Evolutionary conservation across 2,888 invertebrate species (phyloP).

Genomic region (Phasia obesa): DNA sequence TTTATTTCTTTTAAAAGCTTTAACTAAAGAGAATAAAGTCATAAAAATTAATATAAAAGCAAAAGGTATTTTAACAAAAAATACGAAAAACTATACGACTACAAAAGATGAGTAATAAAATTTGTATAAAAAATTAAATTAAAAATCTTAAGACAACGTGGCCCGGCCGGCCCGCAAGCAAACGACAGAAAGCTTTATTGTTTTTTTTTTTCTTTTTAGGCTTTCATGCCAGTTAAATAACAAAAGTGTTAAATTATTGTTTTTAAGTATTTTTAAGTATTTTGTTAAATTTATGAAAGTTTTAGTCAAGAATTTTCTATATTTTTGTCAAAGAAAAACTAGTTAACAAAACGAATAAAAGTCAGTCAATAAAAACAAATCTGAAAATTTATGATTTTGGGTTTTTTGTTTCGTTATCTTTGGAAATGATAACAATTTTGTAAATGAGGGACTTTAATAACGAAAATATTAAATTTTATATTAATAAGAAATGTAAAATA

Average conservation of each 20-base stretch:
- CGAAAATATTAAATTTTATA: constrained; percentile 45
- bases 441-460: constrained; percentile 4
- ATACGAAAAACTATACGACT: constrained; percentile 26
- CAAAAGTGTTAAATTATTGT: constrained; percentile 50
- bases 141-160: neutral
- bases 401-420: neutral
- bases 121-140: neutral
- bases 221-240: neutral
- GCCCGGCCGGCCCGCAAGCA: neutral
- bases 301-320: constrained; percentile 1
- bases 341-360: constrained; percentile 49
- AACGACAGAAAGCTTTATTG: neutral
- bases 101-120: constrained; percentile 63
- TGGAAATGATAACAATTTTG: constrained; percentile 49
- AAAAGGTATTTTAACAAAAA: neutral
- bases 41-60: constrained; percentile 55
- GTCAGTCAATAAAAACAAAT: constrained; percentile 60
- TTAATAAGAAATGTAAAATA: constrained; percentile 12
- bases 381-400: constrained; percentile 64
- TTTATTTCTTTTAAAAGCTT: constrained; percentile 29
- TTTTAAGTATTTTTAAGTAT: constrained; percentile 40
- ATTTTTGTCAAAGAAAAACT: constrained; percentile 29
- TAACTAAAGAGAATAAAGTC: constrained; percentile 61
- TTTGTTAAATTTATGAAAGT: constrained; percentile 56
- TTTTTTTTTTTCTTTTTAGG: neutral